A percentile compares a stretch with the other conserved stretches of the same genome.
phyloP scores from a whole-genome alignment of 2,797 vertebrate genomes.

The Nannoperca australis region DNA sequence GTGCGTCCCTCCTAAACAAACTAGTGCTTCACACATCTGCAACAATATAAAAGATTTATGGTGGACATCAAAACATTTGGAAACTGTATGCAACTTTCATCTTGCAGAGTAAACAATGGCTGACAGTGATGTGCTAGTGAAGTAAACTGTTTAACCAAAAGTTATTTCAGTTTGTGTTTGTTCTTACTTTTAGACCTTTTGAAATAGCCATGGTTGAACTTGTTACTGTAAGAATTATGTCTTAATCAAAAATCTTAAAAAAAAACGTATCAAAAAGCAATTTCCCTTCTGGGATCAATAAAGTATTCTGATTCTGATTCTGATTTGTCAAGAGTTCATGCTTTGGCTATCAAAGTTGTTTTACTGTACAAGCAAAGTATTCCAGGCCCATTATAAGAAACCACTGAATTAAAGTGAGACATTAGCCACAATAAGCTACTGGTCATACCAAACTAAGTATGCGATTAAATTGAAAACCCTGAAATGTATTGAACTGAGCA shows the following conservation, averaged over 20 bases:
- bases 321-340: not conserved
- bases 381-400: not conserved
- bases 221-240: not conserved
- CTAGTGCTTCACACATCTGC: not conserved
- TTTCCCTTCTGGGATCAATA: too few species aligned
- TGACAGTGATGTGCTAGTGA: conserved; percentile 19
- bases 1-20: conserved; percentile 1
- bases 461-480: not conserved
- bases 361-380: not conserved
- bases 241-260: too few species aligned
- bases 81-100: conserved; percentile 19
- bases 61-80: conserved; percentile 25
- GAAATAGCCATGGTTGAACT: not conserved
- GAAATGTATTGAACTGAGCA: not conserved
- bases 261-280: too few species aligned
- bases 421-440: conserved; percentile 1
- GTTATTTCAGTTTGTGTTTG: not conserved
- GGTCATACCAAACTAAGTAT: not conserved
- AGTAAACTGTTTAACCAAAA: not conserved
- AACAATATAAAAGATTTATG: conserved; percentile 34
- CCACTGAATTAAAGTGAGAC: not conserved
- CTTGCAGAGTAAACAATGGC: not conserved
- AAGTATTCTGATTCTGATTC: too few species aligned
- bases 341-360: not conserved
- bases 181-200: not conserved